Conservation (phyloP, 1,140 invertebrate species). For the Drosophila kohkoa region DNA sequence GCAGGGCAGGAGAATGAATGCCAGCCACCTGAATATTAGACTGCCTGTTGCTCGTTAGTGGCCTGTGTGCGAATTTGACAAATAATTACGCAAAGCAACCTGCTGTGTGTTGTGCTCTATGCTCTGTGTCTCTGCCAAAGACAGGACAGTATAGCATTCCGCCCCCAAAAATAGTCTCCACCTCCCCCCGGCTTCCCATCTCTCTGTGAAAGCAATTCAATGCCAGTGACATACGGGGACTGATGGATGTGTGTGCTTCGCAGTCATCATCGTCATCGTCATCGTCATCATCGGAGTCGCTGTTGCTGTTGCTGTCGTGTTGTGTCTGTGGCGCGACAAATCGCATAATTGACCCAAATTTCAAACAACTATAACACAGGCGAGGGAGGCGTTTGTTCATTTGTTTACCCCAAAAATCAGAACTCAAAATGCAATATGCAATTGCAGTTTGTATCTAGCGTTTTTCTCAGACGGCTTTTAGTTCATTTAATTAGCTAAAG, state of each 20-base stretch:
- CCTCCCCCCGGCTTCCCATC: not conserved
- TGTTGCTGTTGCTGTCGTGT: constrained; percentile 18
- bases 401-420: constrained; percentile 8
- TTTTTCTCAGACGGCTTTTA: constrained; percentile 33
- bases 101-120: constrained; percentile 47
- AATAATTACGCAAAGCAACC: constrained; percentile 77
- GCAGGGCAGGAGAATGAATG: constrained; percentile 2
- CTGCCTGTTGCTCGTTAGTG: constrained; percentile 72
- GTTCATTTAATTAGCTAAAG: constrained; percentile 77
- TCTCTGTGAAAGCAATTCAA: constrained; percentile 53
- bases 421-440: constrained; percentile 15
- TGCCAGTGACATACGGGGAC: constrained; percentile 65
- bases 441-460: constrained; percentile 5
- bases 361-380: constrained; percentile 32
- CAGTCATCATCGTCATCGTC: constrained; percentile 4
- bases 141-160: constrained; percentile 13
- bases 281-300: not conserved
- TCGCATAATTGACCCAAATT: constrained; percentile 84
- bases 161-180: not conserved
- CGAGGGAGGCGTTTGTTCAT: not conserved
- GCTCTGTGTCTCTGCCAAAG: constrained; percentile 32
- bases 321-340: constrained; percentile 71
- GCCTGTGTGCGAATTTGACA: constrained; percentile 76
- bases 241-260: constrained; percentile 67
- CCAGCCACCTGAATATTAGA: constrained; percentile 5